Percentiles rank a stretch among this genome's conserved stretches.
These are phyloP conservation scores for Ophion ventricosus DNA, from an alignment of 2,888 invertebrate species.

Conservation along the genomic window DNA sequence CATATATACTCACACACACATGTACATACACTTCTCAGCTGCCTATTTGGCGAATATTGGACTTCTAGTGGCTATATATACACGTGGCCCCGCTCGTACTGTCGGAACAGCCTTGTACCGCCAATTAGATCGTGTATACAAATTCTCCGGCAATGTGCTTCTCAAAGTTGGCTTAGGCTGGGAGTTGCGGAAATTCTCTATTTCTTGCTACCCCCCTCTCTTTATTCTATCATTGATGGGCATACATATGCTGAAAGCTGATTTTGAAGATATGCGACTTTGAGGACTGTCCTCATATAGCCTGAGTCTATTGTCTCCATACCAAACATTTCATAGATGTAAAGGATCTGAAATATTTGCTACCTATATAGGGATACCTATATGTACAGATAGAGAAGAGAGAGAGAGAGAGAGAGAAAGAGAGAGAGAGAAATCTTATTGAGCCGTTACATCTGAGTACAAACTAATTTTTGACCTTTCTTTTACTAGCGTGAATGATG, in stretches of 20 bases:
- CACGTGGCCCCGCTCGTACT: conserved; percentile 37
- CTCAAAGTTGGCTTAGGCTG: conserved; percentile 35
- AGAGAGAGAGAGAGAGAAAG: too few relatives aligned
- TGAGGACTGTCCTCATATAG: too few relatives aligned
- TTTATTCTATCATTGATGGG: conserved; percentile 18
- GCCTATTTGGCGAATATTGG: conserved; percentile 57
- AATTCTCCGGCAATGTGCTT: conserved; percentile 58
- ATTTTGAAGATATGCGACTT: too few relatives aligned
- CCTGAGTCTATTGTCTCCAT: too few relatives aligned
- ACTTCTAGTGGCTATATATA: conserved; percentile 41
- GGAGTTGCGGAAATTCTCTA: conserved; percentile 1
- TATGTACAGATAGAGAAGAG: background rate
- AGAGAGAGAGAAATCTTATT: too few relatives aligned
- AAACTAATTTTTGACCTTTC: too few relatives aligned
- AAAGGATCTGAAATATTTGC: too few relatives aligned
- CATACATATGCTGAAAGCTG: background rate
- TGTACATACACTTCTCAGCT: conserved; percentile 17
- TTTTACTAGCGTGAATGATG: too few relatives aligned
- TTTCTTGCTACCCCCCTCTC: conserved; percentile 12
- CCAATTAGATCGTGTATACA: conserved; percentile 65
- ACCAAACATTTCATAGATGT: too few relatives aligned
- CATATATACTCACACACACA: conserved; percentile 7
- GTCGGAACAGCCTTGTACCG: conserved; percentile 59
- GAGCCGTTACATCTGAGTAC: too few relatives aligned
- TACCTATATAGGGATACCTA: background rate